These are phyloP conservation scores for Aplysina aerophoba DNA, from an alignment of 37 sponge, comb jelly and placozoan genomes.

Conservation along the genomic window DNA sequence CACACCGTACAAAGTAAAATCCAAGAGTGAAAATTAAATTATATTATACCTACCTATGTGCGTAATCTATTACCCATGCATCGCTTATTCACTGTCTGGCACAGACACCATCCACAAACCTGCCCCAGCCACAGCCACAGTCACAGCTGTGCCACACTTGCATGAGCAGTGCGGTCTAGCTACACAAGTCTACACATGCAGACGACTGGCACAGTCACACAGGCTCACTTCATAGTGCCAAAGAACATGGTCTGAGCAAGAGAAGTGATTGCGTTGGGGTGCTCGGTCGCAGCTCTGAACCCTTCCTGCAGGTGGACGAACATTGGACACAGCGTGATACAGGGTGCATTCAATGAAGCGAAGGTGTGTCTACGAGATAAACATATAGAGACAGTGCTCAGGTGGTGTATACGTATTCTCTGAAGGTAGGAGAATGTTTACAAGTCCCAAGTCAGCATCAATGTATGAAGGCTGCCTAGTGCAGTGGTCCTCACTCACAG, in stretches of 20 bases:
- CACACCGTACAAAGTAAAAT: too few species aligned
- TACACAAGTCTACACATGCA: not conserved
- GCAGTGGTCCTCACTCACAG: slow-evolving; percentile 77
- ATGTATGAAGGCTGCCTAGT: too few species aligned
- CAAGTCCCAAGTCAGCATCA: not conserved
- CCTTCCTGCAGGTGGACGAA: slow-evolving; percentile 58
- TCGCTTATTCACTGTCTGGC: too few species aligned
- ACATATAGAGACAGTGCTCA: not conserved
- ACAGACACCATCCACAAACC: too few species aligned
- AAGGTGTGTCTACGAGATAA: not conserved
- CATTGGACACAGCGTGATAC: not conserved
- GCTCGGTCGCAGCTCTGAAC: slow-evolving; percentile 75
- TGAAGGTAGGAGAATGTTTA: not conserved
- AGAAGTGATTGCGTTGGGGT: slow-evolving; percentile 61
- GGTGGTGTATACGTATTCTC: too few species aligned
- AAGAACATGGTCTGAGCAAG: slow-evolving; percentile 79
- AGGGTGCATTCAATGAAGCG: not conserved
- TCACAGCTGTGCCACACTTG: too few species aligned
- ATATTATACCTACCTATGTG: too few species aligned
- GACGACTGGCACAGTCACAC: too few species aligned
- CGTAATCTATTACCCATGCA: too few species aligned
- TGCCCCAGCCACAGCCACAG: too few species aligned
- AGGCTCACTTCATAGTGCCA: slow-evolving; percentile 65
- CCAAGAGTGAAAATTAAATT: too few species aligned
- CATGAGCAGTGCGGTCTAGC: not conserved